phyloP scores from a whole-genome alignment of 1,140 invertebrate species.

The Cylas formicarius region DNA sequence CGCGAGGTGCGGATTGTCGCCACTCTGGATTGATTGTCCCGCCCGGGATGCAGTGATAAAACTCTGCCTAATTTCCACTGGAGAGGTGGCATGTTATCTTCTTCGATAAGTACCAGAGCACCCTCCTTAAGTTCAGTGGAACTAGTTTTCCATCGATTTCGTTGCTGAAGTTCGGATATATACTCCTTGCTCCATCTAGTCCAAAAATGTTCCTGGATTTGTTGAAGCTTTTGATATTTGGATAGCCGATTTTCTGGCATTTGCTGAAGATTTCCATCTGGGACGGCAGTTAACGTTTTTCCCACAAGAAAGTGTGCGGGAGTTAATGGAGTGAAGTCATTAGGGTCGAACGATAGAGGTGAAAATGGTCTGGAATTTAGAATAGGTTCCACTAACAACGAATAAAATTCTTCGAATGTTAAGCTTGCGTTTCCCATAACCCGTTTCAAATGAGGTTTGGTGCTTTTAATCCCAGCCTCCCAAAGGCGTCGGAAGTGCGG shows the following conservation, averaged over 20 bases:
- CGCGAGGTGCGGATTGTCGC: constrained; percentile 3
- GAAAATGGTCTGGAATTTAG: constrained; percentile 27
- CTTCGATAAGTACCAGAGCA: constrained; percentile 26
- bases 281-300: constrained; percentile 21
- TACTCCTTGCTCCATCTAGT: constrained; percentile 18
- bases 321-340: constrained; percentile 12
- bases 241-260: constrained; percentile 12
- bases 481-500: constrained; percentile 35
- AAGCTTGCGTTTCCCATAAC: constrained; percentile 19
- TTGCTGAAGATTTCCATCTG: constrained; percentile 15
- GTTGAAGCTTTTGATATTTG: constrained; percentile 15
- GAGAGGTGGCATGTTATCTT: constrained; percentile 25
- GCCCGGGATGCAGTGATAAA: constrained; percentile 32
- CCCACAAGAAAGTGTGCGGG: constrained; percentile 43
- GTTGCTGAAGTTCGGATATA: constrained; percentile 14
- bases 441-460: constrained; percentile 30
- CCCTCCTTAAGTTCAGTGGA: constrained; percentile 1
- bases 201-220: constrained; percentile 27
- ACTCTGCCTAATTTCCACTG: constrained; percentile 34
- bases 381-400: constrained; percentile 23
- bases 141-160: constrained; percentile 12
- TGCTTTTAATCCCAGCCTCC: constrained; percentile 22
- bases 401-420: constrained; percentile 25
- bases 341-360: constrained; percentile 19
- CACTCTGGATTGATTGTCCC: constrained; percentile 12